Evolutionary conservation across 2,113 vertebrate species (phyloP).

Genomic region (Pelusios castaneus): DNA sequence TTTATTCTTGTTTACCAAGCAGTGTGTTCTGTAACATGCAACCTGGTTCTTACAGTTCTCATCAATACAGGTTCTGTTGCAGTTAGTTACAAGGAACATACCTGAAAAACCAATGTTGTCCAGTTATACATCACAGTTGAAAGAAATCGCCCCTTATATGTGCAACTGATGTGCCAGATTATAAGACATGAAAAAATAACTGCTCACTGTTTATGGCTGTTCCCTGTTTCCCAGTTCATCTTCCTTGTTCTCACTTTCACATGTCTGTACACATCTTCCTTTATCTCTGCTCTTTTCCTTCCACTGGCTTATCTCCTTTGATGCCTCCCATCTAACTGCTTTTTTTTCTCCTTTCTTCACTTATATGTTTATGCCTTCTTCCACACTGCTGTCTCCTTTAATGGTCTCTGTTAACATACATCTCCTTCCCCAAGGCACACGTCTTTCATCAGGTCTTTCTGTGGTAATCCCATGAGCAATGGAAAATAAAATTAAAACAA

Average conservation of each 20-base stretch:
- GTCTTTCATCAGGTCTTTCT: not conserved
- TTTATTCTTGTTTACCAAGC: not conserved
- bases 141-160: not conserved
- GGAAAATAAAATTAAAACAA: not conserved
- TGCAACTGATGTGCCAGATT: not conserved
- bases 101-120: not conserved
- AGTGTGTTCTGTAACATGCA: not conserved
- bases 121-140: not conserved
- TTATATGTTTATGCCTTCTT: not conserved
- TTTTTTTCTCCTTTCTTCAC: not conserved
- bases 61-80: not conserved
- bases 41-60: not conserved
- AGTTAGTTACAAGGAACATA: not conserved
- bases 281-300: not conserved
- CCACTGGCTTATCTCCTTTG: not conserved
- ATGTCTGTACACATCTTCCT: not conserved
- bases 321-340: not conserved
- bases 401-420: not conserved
- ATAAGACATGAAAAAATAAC: not conserved
- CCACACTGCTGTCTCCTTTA: not conserved
- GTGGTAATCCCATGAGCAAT: not conserved
- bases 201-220: not conserved
- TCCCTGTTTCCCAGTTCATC: not conserved
- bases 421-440: not conserved
- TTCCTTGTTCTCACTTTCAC: not conserved